Conservation (phyloP, 2,113 vertebrate genomes). For the Poecilia latipinna region DNA sequence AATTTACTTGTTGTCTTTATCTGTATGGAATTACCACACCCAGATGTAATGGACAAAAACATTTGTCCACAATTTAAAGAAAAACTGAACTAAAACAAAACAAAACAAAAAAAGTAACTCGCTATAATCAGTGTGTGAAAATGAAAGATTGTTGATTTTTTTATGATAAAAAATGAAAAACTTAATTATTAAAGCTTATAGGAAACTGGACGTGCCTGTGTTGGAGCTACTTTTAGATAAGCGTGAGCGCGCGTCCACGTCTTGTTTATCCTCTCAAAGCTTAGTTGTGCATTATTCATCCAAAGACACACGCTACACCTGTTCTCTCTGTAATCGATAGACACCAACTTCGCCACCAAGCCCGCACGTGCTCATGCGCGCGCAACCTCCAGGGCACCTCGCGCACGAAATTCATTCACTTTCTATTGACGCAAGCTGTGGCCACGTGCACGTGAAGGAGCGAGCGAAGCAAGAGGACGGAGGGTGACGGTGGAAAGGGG, state of each 20-base stretch:
- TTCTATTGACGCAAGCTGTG: slow-evolving; percentile 30
- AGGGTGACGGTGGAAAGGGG: not conserved
- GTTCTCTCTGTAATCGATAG: slow-evolving; percentile 74
- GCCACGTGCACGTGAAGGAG: not conserved
- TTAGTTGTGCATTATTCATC: slow-evolving; percentile 67
- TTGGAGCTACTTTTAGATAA: slow-evolving; percentile 1
- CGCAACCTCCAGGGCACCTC: slow-evolving; percentile 25
- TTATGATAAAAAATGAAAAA: not conserved
- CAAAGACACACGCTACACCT: slow-evolving; percentile 69
- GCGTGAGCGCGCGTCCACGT: not conserved
- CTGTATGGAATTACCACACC: not conserved
- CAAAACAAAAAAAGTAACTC: no score
- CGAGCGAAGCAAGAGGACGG: no score
- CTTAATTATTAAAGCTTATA: not conserved
- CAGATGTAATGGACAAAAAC: not conserved
- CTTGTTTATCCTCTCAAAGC: slow-evolving; percentile 46
- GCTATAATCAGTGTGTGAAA: no score
- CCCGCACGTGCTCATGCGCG: slow-evolving; percentile 7
- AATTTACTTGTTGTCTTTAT: not conserved
- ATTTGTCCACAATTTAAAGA: not conserved
- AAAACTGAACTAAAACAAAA: not conserved
- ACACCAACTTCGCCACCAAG: slow-evolving; percentile 31
- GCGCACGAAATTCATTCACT: slow-evolving; percentile 47
- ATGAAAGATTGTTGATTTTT: not conserved
- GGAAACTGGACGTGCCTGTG: not conserved